Base-by-base conservation (phyloP, 2,797 vertebrate species). In the Carapus acus region DNA sequence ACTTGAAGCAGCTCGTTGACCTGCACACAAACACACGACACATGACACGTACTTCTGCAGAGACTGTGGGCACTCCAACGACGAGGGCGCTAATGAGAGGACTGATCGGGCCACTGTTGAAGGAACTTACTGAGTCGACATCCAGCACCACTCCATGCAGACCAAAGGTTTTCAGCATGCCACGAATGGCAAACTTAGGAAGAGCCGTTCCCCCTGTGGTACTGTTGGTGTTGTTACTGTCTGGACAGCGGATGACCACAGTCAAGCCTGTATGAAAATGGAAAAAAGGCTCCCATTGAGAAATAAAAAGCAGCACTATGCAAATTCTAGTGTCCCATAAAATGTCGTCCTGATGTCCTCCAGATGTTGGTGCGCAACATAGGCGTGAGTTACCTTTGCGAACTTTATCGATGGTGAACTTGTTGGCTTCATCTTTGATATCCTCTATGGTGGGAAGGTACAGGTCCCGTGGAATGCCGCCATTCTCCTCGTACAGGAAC, bases 331-430 rank as follows among this genome's bases (percentile, higher is more conserved):
- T n/a, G n/a, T n/a, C n/a, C n/a, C n/a, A n/a, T n/a, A n/a, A n/a
- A 1, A 29, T 42, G 22, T 52, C 2, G 38, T 21, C 38, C 48
- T 37, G n/a, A 43, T 22, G 1, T 16, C 29, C 9, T 13, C n/a
- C 33, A 18, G 13, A 3, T 1, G 1, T 15, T 21, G 13, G 19
- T 37, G 21, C 6, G 19, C 6, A 9, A 29, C 20, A 9, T 8
- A 21, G 7, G 20, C 33, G 31, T 51, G 24, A 7, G 1, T 18
- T 85, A 98, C 96, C 96, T 98, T 98, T 98, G 70, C 95, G 94
- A 69, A 99, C 96, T 97, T 98, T 99, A 82, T 99, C 96, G 17
- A 94, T 91, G 2, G 94, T 99, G 81, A 99, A 98, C 79, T 99
- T 99, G 85, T 96, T 98, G 53, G 96, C 96, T 78, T 99, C 96